Conservation (phyloP, 2,797 vertebrate species). For the Megalops cyprinoides region DNA sequence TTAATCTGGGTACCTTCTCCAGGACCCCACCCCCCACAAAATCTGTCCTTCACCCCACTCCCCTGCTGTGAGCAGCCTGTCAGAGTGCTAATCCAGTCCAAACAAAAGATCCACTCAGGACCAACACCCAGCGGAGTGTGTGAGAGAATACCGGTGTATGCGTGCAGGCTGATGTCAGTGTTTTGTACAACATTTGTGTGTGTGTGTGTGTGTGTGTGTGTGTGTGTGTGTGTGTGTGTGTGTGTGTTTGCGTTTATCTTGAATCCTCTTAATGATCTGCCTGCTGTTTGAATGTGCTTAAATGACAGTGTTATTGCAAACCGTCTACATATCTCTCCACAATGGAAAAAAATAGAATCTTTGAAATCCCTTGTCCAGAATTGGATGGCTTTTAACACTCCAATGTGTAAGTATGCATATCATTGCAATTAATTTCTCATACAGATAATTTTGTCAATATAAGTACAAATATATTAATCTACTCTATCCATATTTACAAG, state of each 20-base stretch:
- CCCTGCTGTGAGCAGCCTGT: constrained; percentile 35
- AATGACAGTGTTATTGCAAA: background rate
- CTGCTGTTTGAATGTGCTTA: background rate
- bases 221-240: background rate
- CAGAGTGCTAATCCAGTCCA: constrained; percentile 41
- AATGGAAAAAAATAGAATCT: background rate
- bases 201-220: background rate
- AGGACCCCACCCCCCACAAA: background rate
- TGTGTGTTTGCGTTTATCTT: background rate
- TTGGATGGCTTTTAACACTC: constrained; percentile 6
- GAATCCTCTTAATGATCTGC: background rate
- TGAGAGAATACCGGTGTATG: constrained; percentile 20
- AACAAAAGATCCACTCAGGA: background rate
- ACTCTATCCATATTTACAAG: constrained; percentile 50
- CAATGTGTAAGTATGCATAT: background rate
- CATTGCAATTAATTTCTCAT: constrained; percentile 9
- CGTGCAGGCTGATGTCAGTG: constrained; percentile 32
- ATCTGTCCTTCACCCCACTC: constrained; percentile 3
- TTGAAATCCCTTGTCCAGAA: constrained; percentile 6
- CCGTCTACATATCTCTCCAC: background rate
- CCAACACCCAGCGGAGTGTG: background rate
- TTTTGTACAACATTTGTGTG: constrained; percentile 39
- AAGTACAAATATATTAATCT: constrained; percentile 53
- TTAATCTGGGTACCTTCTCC: background rate
- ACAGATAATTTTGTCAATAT: background rate